Evolutionary conservation across 2,113 vertebrate species (phyloP).

Genomic region (Melanotaenia duboulayi): DNA sequence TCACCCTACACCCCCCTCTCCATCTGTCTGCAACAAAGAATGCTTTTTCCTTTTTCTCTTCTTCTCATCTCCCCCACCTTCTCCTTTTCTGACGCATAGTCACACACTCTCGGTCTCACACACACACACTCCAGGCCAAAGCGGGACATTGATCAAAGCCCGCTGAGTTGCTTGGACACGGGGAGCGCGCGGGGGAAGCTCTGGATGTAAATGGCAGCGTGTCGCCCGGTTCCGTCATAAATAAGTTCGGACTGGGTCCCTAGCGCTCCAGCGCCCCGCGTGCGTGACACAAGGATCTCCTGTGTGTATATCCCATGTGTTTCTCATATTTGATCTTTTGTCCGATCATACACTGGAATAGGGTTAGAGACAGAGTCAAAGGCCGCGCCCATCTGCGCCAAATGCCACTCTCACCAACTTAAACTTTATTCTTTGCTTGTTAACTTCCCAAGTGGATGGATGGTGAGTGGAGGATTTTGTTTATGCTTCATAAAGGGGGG

Average conservation of each 20-base stretch:
- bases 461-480: no score
- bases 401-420: no score
- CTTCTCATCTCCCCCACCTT: conserved; percentile 17
- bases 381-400: no score
- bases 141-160: conserved; percentile 90
- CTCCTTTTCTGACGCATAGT: conserved; percentile 19
- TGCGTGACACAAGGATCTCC: conserved; percentile 5
- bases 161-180: conserved; percentile 79
- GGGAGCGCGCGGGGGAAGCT: conserved; percentile 79
- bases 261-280: conserved; percentile 24
- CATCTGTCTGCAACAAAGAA: conserved; percentile 91
- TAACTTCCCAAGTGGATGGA: no score
- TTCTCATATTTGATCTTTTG: no score
- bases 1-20: conserved; percentile 88
- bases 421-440: no score
- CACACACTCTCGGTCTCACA: conserved; percentile 27
- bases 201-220: conserved; percentile 88
- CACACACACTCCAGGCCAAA: conserved; percentile 70
- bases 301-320: no score
- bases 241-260: conserved; percentile 81
- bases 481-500: conserved; percentile 12
- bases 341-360: no score
- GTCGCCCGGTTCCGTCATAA: conserved; percentile 85
- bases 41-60: conserved; percentile 64
- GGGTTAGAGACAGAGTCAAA: no score